These are phyloP conservation scores for Tachina lurida DNA, from an alignment of 2,888 invertebrate species.

Conservation along the genomic window DNA sequence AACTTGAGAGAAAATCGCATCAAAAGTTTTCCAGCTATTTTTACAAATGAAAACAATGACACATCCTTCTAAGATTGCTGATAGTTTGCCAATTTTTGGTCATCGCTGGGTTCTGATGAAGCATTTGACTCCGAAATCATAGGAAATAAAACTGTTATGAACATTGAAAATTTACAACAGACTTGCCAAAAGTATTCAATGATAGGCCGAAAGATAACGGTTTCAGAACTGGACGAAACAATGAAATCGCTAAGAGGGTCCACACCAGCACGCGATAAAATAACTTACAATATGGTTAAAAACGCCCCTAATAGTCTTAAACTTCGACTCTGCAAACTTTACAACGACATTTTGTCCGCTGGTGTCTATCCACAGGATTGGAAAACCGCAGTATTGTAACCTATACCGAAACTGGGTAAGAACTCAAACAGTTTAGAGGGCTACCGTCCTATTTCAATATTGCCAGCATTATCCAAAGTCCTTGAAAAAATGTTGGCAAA, in stretches of 20 bases:
- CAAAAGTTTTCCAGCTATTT: too few relatives aligned
- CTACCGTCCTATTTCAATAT: background rate
- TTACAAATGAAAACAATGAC: too few relatives aligned
- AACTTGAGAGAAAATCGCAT: too few relatives aligned
- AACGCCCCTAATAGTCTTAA: background rate
- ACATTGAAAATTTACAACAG: too few relatives aligned
- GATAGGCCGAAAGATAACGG: too few relatives aligned
- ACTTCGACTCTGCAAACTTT: background rate
- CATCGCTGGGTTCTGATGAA: background rate
- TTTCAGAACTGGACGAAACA: too few relatives aligned
- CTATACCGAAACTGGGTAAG: background rate
- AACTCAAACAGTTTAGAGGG: constrained; percentile 1
- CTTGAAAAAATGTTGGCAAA: constrained; percentile 6
- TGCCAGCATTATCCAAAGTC: background rate
- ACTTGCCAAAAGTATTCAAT: too few relatives aligned
- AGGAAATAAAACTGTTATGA: background rate
- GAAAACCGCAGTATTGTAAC: constrained; percentile 4
- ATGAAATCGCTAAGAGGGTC: too few relatives aligned
- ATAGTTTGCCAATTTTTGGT: background rate
- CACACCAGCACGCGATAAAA: too few relatives aligned
- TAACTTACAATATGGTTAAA: background rate
- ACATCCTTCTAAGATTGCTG: background rate
- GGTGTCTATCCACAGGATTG: constrained; percentile 7
- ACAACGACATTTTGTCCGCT: background rate
- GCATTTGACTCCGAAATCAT: background rate